Conservation (phyloP, 2,113 vertebrate genomes). For the Isurus oxyrinchus region DNA sequence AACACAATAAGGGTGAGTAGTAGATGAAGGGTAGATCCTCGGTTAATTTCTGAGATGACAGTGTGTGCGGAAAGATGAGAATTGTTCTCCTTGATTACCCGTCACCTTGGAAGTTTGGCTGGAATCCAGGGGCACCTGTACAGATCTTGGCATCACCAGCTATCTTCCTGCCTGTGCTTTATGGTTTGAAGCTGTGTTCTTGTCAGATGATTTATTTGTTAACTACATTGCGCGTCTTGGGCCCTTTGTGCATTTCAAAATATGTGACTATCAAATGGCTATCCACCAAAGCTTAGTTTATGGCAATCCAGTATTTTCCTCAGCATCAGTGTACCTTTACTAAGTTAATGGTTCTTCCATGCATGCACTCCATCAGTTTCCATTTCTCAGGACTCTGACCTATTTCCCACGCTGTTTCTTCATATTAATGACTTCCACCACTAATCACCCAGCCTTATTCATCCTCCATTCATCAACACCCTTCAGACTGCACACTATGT, state of each 20-base stretch:
- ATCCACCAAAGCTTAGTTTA: background rate
- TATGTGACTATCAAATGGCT: background rate
- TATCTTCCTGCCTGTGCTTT: background rate
- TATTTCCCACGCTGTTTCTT: background rate
- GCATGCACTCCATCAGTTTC: background rate
- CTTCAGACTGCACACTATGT: background rate
- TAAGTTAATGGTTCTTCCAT: background rate
- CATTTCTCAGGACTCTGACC: background rate
- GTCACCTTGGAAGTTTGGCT: background rate
- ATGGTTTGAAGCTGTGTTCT: background rate
- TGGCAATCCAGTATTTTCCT: background rate
- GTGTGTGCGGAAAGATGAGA: background rate
- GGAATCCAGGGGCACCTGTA: background rate
- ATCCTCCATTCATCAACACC: background rate
- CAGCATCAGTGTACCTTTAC: background rate
- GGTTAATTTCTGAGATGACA: background rate
- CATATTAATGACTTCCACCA: background rate
- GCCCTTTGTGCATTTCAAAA: background rate
- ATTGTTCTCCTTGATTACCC: background rate
- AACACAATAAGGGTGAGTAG: background rate
- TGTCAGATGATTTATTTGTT: background rate
- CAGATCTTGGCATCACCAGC: background rate
- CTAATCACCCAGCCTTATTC: background rate
- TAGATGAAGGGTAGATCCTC: background rate
- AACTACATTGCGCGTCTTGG: background rate